Conservation (phyloP, 2,113 vertebrate genomes). For the Turnix velox region DNA sequence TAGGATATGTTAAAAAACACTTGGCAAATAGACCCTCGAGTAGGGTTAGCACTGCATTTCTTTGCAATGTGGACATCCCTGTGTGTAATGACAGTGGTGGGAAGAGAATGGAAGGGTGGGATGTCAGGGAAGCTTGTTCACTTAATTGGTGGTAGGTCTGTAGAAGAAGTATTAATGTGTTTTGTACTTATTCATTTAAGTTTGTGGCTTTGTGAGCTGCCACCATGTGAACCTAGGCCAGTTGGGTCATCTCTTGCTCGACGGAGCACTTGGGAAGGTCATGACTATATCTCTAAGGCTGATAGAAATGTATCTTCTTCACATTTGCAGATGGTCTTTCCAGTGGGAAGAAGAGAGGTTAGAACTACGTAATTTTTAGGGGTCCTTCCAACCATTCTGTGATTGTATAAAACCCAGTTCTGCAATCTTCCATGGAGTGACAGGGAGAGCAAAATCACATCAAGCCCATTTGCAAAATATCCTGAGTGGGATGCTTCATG, state of each 20-base stretch:
- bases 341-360: too few species aligned
- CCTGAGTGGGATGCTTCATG: not conserved
- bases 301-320: not conserved
- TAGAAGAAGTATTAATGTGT: not conserved
- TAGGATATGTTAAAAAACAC: not conserved
- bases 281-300: not conserved
- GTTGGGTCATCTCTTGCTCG: not conserved
- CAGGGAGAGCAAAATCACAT: not conserved
- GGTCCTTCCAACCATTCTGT: not conserved
- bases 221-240: accelerated
- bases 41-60: not conserved
- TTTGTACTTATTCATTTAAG: not conserved
- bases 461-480: not conserved
- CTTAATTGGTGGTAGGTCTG: not conserved
- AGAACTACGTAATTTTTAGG: not conserved
- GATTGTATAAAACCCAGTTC: not conserved
- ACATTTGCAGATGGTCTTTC: not conserved
- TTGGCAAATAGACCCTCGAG: not conserved
- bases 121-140: not conserved
- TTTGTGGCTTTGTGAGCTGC: not conserved
- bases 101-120: not conserved
- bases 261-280: not conserved
- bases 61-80: not conserved
- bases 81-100: not conserved
- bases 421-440: accelerated